Percentiles rank a stretch among this genome's conserved stretches.
phyloP scores from a whole-genome alignment of 2,888 invertebrate species.

The Microctonus aethiopoides region DNA sequence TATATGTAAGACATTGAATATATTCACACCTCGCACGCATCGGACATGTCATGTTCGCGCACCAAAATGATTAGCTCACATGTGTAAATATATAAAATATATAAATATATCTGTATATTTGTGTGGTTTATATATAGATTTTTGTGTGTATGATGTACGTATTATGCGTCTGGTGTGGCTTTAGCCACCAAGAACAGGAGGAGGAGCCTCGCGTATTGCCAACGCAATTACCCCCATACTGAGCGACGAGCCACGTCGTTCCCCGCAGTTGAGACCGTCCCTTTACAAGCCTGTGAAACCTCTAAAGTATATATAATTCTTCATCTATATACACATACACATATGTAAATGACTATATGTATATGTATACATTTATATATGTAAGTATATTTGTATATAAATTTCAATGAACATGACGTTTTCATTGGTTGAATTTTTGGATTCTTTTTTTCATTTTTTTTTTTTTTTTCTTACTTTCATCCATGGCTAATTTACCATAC shows the following conservation, averaged over 20 bases:
- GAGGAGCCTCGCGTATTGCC: slow-evolving; percentile 51
- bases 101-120: neutral
- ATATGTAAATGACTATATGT: neutral
- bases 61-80: slow-evolving; percentile 39
- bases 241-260: slow-evolving; percentile 39
- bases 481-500: neutral
- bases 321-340: neutral
- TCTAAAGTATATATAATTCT: neutral
- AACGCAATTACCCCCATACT: slow-evolving; percentile 52
- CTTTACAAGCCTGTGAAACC: slow-evolving; percentile 24
- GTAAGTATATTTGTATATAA: too few relatives aligned
- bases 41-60: slow-evolving; percentile 39
- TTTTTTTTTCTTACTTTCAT: neutral
- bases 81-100: slow-evolving; percentile 5
- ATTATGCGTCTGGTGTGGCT: slow-evolving; percentile 23
- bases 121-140: neutral
- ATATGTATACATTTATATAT: too few relatives aligned
- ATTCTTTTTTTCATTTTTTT: too few relatives aligned
- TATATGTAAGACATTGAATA: slow-evolving; percentile 32
- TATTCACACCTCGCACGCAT: slow-evolving; percentile 44
- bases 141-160: neutral
- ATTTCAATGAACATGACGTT: slow-evolving; percentile 26
- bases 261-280: slow-evolving; percentile 33
- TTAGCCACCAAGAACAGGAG: slow-evolving; percentile 39
- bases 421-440: slow-evolving; percentile 13